These are phyloP conservation scores for Ips nitidus DNA, from an alignment of 1,140 invertebrate genomes.

Conservation along the genomic window DNA sequence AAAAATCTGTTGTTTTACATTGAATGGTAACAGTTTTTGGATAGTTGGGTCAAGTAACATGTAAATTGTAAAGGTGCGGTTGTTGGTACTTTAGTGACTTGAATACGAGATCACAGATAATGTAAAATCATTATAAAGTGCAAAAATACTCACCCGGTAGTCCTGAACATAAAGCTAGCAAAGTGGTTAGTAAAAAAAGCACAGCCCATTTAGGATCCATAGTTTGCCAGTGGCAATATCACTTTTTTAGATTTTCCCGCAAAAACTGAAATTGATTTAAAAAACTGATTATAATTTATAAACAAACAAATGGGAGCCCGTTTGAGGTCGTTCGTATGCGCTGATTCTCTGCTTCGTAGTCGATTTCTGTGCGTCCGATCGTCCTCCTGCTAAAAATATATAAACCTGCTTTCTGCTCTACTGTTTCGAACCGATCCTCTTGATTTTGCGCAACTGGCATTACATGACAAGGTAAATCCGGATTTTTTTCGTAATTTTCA, in stretches of 20 bases:
- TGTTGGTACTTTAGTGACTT: no score
- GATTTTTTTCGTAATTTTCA: not conserved
- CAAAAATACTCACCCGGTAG: slow-evolving; percentile 36
- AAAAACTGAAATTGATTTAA: slow-evolving; percentile 9
- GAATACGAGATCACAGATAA: no score
- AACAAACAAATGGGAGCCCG: not conserved
- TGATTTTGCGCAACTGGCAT: slow-evolving; percentile 22
- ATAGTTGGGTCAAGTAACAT: no score
- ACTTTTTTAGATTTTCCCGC: not conserved
- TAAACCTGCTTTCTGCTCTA: slow-evolving; percentile 17
- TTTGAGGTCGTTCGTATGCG: slow-evolving; percentile 17
- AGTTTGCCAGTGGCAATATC: not conserved
- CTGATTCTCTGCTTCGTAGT: slow-evolving; percentile 29
- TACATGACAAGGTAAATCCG: not conserved
- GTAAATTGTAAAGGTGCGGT: no score
- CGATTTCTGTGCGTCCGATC: slow-evolving; percentile 11
- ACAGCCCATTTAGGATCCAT: slow-evolving; percentile 31
- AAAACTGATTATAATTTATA: not conserved
- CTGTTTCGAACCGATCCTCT: slow-evolving; percentile 7
- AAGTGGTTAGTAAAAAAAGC: slow-evolving; percentile 36
- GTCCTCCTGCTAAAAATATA: slow-evolving; percentile 31
- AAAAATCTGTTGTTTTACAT: no score
- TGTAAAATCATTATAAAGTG: no score
- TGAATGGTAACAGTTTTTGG: no score
- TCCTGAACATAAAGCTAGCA: slow-evolving; percentile 28